Percentiles rank a stretch among this genome's conserved stretches.
Evolutionary conservation across 2,888 invertebrate species (phyloP).

Genomic region (Papilio protenor): DNA sequence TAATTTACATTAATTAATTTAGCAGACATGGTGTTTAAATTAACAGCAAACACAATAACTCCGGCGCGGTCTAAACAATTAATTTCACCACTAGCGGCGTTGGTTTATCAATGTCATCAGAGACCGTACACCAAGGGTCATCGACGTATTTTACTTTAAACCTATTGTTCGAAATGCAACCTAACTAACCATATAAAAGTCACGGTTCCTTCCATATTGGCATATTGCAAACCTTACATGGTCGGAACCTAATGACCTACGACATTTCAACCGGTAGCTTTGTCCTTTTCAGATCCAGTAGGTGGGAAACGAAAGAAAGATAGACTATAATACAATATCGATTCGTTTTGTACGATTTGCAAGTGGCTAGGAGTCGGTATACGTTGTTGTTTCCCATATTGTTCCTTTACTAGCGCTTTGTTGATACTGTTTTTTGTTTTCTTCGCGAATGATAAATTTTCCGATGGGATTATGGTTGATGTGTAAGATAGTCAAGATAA

Average conservation of each 20-base stretch:
- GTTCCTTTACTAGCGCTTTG: conserved; percentile 64
- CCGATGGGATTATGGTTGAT: conserved; percentile 31
- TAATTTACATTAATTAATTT: conserved; percentile 29
- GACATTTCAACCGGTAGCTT: conserved; percentile 80
- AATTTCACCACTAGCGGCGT: conserved; percentile 59
- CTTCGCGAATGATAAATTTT: conserved; percentile 44
- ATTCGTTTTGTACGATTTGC: conserved; percentile 80
- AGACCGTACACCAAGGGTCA: conserved; percentile 63
- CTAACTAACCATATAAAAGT: conserved; percentile 69
- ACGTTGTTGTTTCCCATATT: conserved; percentile 74
- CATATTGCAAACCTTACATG: conserved; percentile 82
- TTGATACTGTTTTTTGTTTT: conserved; percentile 54
- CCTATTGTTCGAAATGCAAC: conserved; percentile 71
- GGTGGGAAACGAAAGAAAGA: conserved; percentile 64
- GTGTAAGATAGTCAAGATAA: conserved; percentile 26
- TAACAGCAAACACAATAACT: conserved; percentile 52
- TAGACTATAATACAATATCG: conserved; percentile 79
- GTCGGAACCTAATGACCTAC: conserved; percentile 82
- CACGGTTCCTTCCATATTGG: conserved; percentile 82
- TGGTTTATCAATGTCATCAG: conserved; percentile 73
- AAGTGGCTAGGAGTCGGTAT: conserved; percentile 72
- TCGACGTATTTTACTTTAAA: conserved; percentile 71
- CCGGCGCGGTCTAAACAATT: conserved; percentile 58
- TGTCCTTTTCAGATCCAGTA: conserved; percentile 61
- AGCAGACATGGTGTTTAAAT: conserved; percentile 2